Evolutionary conservation across 2,888 invertebrate genomes (phyloP).

Genomic region (Rotaria sp.): DNA sequence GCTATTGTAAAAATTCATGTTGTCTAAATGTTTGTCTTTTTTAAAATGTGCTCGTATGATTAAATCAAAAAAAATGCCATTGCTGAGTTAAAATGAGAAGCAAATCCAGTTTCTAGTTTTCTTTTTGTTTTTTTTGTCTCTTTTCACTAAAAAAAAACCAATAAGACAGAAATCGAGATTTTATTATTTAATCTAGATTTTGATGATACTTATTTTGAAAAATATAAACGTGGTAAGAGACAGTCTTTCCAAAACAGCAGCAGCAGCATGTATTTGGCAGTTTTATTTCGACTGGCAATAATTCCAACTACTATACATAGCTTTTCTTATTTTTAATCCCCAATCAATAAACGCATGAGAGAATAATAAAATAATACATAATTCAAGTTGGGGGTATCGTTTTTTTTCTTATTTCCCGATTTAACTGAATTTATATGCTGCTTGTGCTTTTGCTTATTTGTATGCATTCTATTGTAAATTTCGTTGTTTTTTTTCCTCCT

Average conservation of each 20-base stretch:
- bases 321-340: background rate
- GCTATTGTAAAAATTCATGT: background rate
- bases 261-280: background rate
- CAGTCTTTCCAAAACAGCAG: background rate
- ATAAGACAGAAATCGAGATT: background rate
- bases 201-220: background rate
- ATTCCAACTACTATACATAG: background rate
- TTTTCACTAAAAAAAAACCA: too few relatives aligned
- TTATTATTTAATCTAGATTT: slow-evolving; percentile 10
- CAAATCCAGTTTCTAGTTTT: too few relatives aligned
- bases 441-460: background rate
- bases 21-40: background rate
- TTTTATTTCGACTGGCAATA: slow-evolving; percentile 13
- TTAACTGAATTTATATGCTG: background rate
- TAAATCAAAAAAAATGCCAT: too few relatives aligned
- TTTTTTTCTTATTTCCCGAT: background rate
- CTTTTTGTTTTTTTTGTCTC: too few relatives aligned
- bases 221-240: background rate
- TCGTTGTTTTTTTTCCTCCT: background rate
- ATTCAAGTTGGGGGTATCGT: background rate
- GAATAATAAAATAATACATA: background rate
- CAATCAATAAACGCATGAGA: background rate
- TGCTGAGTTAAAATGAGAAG: too few relatives aligned
- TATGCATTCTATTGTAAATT: background rate
- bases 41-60: background rate